Conservation (phyloP, 2,797 vertebrate genomes). For the Coregonus ussuriensis region DNA sequence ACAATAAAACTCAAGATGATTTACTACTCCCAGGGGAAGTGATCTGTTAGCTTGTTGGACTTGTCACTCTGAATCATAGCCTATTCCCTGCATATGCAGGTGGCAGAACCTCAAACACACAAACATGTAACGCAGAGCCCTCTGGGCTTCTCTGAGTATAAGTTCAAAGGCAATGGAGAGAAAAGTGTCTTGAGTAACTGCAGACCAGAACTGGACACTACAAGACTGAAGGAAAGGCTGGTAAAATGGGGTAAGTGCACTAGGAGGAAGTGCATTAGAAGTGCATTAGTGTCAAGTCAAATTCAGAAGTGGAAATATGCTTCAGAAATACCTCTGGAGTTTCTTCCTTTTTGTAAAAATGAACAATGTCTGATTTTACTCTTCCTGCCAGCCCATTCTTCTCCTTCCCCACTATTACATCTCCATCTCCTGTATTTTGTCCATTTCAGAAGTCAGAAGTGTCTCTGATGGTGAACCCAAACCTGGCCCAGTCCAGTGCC, state of each 20-base stretch:
- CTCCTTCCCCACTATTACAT: neutral
- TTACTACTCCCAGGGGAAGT: slow-evolving; percentile 12
- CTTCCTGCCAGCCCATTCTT: neutral
- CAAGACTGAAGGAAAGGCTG: neutral
- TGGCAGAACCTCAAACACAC: slow-evolving; percentile 11
- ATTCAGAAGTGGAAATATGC: neutral
- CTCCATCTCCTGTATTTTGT: slow-evolving; percentile 13
- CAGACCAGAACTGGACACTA: slow-evolving; percentile 6
- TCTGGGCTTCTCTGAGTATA: slow-evolving; percentile 2
- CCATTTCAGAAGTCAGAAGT: neutral
- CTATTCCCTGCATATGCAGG: slow-evolving; percentile 4
- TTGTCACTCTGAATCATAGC: neutral
- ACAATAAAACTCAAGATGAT: neutral
- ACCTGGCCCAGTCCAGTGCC: slow-evolving; percentile 1
- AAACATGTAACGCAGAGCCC: slow-evolving; percentile 12
- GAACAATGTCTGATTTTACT: slow-evolving; percentile 9
- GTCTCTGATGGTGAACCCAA: neutral
- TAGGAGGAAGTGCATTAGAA: neutral
- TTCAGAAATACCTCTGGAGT: neutral
- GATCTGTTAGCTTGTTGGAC: slow-evolving; percentile 12
- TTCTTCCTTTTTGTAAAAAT: neutral
- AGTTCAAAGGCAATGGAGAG: slow-evolving; percentile 18
- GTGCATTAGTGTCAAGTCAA: slow-evolving; percentile 12
- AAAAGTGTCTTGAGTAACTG: slow-evolving; percentile 9
- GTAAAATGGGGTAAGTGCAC: neutral